Conservation (phyloP, 2,888 invertebrate species). For the Apamea anceps region DNA sequence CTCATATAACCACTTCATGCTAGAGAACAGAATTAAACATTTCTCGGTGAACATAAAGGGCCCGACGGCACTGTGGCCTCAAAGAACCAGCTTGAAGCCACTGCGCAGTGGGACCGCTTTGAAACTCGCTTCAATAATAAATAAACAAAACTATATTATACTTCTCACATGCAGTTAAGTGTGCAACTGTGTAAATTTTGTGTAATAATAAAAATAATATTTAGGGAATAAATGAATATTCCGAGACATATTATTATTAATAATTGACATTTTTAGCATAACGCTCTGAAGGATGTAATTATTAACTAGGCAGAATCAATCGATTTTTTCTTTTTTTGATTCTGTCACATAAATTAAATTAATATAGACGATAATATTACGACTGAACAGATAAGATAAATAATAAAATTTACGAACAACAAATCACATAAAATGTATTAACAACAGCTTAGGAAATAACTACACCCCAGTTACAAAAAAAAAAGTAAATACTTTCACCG, state of each 20-base stretch:
- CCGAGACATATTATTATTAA: slow-evolving; percentile 71
- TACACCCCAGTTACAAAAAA: slow-evolving; percentile 74
- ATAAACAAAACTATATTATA: slow-evolving; percentile 88
- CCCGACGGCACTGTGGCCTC: slow-evolving; percentile 67
- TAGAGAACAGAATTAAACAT: slow-evolving; percentile 65
- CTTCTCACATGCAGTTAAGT: slow-evolving; percentile 67
- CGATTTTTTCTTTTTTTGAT: slow-evolving; percentile 21
- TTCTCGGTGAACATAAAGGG: slow-evolving; percentile 31
- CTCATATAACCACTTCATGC: slow-evolving; percentile 68
- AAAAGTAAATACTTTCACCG: slow-evolving; percentile 79
- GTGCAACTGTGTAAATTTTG: slow-evolving; percentile 51
- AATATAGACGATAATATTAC: slow-evolving; percentile 35
- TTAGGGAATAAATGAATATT: slow-evolving; percentile 60
- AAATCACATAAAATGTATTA: slow-evolving; percentile 62
- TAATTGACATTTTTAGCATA: slow-evolving; percentile 83
- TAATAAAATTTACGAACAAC: slow-evolving; percentile 44
- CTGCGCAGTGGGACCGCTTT: slow-evolving; percentile 65
- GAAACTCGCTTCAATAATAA: slow-evolving; percentile 64
- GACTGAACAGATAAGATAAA: slow-evolving; percentile 37
- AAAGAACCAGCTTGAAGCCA: slow-evolving; percentile 65
- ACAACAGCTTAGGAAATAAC: slow-evolving; percentile 75
- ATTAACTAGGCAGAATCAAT: slow-evolving; percentile 62
- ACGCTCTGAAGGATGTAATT: slow-evolving; percentile 71
- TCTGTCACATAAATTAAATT: slow-evolving; percentile 35
- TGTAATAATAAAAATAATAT: slow-evolving; percentile 32